Base-by-base conservation (phyloP, 2,113 vertebrate genomes). In the Buteo buteo region DNA sequence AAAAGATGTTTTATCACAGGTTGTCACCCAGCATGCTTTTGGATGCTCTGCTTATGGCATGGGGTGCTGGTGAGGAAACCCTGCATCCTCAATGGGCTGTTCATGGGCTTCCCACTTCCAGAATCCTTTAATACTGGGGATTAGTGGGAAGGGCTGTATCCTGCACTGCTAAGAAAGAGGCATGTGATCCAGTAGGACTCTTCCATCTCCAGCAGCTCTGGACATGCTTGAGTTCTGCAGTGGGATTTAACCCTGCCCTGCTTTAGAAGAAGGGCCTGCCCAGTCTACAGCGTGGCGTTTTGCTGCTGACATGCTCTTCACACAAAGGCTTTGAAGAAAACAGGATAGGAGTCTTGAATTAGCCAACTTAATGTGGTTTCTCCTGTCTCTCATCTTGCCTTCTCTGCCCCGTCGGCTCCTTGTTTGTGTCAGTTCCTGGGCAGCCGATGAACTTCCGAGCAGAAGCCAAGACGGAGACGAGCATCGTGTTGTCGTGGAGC, bases 371-470 rank as follows among this genome's bases (percentile, higher is more conserved):
- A 97, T 3, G 52, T 47, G 71, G 16, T 76, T 80, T 55, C 28
- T 34, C 24, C 66, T 44, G 9, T 90, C 61, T 82, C 82, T 80
- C 40, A 13, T 65, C 67, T 47, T 40, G 7, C 29, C 69, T 42
- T 44, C 59, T 10, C 31, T 81, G 66, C n/a, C 40, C 61, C 1
- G 0, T 34, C 0, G 59, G 34, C 55, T 54, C 31, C 78, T 57
- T 81, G 58, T 45, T 83, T 4, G 1, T 36, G 11, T 59, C 95
- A 99, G 99, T 99, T 94, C 99, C 99, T 0, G 99, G 99, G 90
- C 99, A 99, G 96, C 99, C 99, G 11, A 99, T 99, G 98, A 99
- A 99, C 97, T 99, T 99, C 96, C 98, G 99, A 97, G 98, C 99
- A 1, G 99, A 99, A 64, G 98, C 99, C 82, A 99, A 99, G 95